Base-by-base conservation (phyloP, 2,113 vertebrate genomes). In the Cyprinodon brontotheroides region DNA sequence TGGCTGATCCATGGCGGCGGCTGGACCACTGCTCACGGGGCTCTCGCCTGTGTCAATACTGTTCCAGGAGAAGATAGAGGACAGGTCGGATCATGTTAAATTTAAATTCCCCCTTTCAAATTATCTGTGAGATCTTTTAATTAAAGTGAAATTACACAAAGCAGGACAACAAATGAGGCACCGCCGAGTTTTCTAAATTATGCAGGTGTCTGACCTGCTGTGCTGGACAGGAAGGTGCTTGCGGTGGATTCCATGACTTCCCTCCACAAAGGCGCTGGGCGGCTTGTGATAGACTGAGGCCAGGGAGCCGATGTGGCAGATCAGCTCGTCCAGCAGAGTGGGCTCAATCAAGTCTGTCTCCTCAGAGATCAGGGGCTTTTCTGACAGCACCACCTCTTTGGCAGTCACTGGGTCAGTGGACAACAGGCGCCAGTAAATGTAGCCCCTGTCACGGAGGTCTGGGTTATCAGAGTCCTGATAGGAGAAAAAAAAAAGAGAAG, bases 251-350 rank as follows among this genome's bases (percentile, higher is more conserved):
- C 98, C 98, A 0, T 99, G 98, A 91, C 98, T 99, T 65, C 98
- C 98, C 88, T 99, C 98, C 63, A 99, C 98, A 29, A 99, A 99
- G 72, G 98, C 98, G 0, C 96, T 99, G 86, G 98, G 98, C 0
- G 98, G 98, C 72, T 99, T 99, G 94, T 99, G 98, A 88, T 99
- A 99, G 72, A 98, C 98, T 0, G 98, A 98, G 38, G 98, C 97
- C 94, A 99, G 89, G 3, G 98, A 98, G 40, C 97, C 97, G 4
- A 98, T 99, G 85, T 99, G 98, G 91, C 98, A 98, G 89, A 99
- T 99, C 3, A 99, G 90, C 89, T 99, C 98, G 22, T 99, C 98
- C 84, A 98, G 92, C 37, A 99, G 92, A 14, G 97, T 99, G 14
- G 98, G 98, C 70, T 99, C 97, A 3, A 98, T 99, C 89, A 99